Conservation (phyloP, 2,888 invertebrate species). For the Lymantria monacha region DNA sequence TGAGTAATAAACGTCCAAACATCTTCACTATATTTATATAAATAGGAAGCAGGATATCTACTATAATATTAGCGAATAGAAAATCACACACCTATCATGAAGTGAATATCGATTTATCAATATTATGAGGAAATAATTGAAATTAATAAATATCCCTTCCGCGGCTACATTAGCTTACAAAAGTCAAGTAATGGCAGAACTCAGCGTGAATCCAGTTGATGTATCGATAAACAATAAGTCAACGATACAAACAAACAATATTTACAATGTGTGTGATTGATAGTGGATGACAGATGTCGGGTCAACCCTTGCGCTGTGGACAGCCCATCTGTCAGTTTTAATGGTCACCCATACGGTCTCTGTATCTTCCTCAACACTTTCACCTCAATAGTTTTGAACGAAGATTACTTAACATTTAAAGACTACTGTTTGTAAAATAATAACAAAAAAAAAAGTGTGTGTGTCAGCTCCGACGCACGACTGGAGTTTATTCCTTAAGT, state of each 20-base stretch:
- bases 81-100: conserved; percentile 10
- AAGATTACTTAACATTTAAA: no score
- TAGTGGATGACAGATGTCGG: conserved; percentile 70
- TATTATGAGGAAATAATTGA: conserved; percentile 26
- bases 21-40: no score
- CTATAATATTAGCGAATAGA: no score
- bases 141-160: conserved; percentile 33
- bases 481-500: no score
- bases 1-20: no score
- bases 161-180: conserved; percentile 29
- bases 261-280: conserved; percentile 72
- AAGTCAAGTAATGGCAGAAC: conserved; percentile 52
- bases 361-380: conserved; percentile 22
- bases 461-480: no score
- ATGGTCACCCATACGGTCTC: conserved; percentile 49
- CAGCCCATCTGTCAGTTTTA: conserved; percentile 65
- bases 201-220: conserved; percentile 56
- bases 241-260: conserved; percentile 64
- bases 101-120: conserved; percentile 10
- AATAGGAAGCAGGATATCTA: no score
- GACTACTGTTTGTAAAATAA: no score
- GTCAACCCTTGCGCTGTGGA: conserved; percentile 63
- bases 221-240: conserved; percentile 66
- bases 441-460: no score
- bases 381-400: conserved; percentile 26